These are phyloP conservation scores for Clupea harengus DNA, from an alignment of 2,113 vertebrate species.

Conservation along the genomic window DNA sequence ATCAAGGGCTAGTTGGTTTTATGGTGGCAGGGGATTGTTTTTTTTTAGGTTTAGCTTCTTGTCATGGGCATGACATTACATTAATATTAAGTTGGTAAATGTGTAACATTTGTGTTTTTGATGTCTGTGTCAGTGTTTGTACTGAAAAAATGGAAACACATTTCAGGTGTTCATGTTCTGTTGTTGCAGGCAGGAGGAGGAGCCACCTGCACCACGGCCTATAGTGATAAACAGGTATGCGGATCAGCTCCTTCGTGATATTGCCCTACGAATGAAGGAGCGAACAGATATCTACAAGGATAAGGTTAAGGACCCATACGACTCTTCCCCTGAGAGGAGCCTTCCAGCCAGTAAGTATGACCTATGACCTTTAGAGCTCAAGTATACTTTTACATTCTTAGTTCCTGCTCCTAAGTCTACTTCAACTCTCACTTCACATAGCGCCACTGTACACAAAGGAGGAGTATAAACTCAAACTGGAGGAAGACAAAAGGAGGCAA, in stretches of 20 bases:
- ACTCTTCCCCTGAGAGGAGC: conserved; percentile 82
- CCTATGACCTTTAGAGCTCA: neutral
- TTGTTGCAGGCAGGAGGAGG: conserved; percentile 52
- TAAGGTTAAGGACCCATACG: conserved; percentile 74
- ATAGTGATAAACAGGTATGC: conserved; percentile 71
- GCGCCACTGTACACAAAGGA: neutral
- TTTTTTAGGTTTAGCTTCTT: neutral
- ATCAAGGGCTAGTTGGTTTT: neutral
- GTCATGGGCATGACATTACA: neutral
- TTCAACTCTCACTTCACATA: neutral
- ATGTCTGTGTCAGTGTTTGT: neutral
- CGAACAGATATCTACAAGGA: conserved; percentile 75
- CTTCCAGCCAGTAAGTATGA: conserved; percentile 79
- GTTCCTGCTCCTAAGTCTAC: too few relatives aligned
- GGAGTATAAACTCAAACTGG: conserved; percentile 49
- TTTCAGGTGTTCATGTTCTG: neutral
- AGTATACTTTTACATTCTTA: too few relatives aligned
- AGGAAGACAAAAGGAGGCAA: conserved; percentile 56
- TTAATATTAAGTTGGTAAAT: neutral
- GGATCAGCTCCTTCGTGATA: conserved; percentile 72
- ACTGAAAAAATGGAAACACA: neutral
- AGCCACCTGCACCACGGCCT: conserved; percentile 32
- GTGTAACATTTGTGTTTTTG: neutral
- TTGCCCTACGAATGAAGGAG: conserved; percentile 71
- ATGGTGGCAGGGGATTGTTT: neutral